These are phyloP conservation scores for Tipula unca DNA, from an alignment of 2,888 invertebrate species.

Conservation along the genomic window DNA sequence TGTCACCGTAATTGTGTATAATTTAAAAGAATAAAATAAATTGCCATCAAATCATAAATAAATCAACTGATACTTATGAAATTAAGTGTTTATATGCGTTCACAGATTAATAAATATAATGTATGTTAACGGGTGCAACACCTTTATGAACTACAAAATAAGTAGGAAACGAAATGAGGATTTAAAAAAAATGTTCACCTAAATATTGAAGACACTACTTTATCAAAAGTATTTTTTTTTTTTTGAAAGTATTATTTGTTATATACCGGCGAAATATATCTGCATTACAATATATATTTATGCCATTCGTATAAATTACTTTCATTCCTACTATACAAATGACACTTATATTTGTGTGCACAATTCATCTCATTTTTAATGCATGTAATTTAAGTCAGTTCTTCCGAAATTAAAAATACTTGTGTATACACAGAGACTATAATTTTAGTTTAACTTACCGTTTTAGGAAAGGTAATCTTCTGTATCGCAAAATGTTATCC, in stretches of 20 bases:
- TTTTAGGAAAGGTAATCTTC: neutral
- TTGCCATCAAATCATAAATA: too few relatives aligned
- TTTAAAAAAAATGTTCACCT: neutral
- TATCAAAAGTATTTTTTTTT: neutral
- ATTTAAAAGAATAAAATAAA: too few relatives aligned
- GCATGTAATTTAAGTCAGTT: neutral
- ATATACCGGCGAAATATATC: neutral
- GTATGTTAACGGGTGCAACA: too few relatives aligned
- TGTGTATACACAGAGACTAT: too few relatives aligned
- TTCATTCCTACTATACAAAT: neutral
- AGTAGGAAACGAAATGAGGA: neutral
- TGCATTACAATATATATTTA: neutral
- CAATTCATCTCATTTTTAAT: neutral
- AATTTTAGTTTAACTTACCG: neutral
- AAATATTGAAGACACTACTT: neutral
- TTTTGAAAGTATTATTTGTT: neutral
- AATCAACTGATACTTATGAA: too few relatives aligned
- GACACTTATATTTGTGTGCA: neutral
- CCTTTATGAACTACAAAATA: neutral
- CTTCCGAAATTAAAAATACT: neutral
- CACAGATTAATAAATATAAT: too few relatives aligned
- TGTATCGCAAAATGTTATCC: conserved; percentile 8
- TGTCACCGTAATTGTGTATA: too few relatives aligned
- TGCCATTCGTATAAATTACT: neutral
- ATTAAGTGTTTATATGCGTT: too few relatives aligned